Evolutionary conservation across 2,113 vertebrate genomes (phyloP).

Genomic region (Phalacrocorax pelagicus): DNA sequence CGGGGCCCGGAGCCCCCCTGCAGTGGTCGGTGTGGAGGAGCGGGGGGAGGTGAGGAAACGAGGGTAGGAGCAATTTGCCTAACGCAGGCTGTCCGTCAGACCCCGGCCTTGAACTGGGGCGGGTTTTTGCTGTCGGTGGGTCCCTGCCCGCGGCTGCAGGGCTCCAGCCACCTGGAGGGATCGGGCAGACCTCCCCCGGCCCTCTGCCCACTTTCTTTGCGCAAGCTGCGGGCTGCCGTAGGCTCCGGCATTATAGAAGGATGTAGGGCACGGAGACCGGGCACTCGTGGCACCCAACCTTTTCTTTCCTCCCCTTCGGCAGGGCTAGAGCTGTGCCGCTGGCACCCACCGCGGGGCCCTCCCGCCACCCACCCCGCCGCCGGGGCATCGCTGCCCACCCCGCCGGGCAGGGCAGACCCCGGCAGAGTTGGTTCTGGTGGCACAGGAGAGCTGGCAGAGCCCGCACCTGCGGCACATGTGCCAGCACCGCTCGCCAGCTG

Average conservation of each 20-base stretch:
- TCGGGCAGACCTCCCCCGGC: conserved; percentile 66
- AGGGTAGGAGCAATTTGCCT: rapidly evolving
- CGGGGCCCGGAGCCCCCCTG: neutral
- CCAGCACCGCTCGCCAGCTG: neutral
- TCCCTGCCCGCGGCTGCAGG: conserved; percentile 78
- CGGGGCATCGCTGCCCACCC: neutral
- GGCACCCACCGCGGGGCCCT: neutral
- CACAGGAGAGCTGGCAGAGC: neutral
- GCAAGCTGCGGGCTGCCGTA: conserved; percentile 63
- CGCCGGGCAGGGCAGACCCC: neutral
- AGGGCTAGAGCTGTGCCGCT: neutral
- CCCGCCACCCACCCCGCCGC: neutral
- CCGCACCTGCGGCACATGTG: rapidly evolving
- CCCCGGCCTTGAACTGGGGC: conserved; percentile 76
- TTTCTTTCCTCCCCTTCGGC: neutral
- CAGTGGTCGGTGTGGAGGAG: rapidly evolving
- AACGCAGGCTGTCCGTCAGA: neutral
- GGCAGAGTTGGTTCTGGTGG: neutral
- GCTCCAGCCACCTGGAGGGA: conserved; percentile 80
- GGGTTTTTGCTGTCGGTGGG: conserved; percentile 69
- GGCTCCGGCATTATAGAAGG: conserved; percentile 65
- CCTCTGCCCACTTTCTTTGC: conserved; percentile 77
- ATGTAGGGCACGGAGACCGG: neutral
- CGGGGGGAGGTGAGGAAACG: rapidly evolving
- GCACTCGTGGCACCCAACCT: neutral